phyloP scores from a whole-genome alignment of 2,797 vertebrate genomes.

The Pogonophryne albipinna region DNA sequence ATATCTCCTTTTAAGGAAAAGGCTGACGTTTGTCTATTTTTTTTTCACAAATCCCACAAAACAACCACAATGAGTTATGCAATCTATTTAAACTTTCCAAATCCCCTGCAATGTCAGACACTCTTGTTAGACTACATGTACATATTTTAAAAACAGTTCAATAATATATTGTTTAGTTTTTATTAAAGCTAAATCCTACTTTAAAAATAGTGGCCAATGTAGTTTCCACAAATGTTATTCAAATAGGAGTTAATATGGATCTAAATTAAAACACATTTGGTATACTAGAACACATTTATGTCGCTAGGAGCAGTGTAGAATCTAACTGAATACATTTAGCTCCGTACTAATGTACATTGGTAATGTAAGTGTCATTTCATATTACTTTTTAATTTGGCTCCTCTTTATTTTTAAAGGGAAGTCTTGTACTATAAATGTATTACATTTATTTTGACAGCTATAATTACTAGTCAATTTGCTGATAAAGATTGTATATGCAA shows the following conservation, averaged over 20 bases:
- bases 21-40: not conserved
- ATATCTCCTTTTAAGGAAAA: not conserved
- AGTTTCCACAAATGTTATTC: not conserved
- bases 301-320: not conserved
- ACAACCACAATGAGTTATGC: not conserved
- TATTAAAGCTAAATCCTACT: not conserved
- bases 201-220: not conserved
- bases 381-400: not conserved
- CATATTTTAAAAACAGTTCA: not conserved
- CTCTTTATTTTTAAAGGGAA: not conserved
- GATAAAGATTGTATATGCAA: not conserved
- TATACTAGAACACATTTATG: not conserved
- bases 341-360: not conserved
- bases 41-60: not conserved
- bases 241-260: not conserved
- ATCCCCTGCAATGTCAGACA: not conserved
- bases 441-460: constrained; percentile 5
- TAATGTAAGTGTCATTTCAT: not conserved
- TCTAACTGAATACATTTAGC: not conserved
- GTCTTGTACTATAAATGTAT: not conserved
- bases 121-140: not conserved
- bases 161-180: not conserved
- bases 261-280: not conserved
- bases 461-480: not conserved
- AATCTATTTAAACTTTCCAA: not conserved